Conservation (phyloP, 2,888 invertebrate genomes). For the Sinopyrophorus schimmeli region DNA sequence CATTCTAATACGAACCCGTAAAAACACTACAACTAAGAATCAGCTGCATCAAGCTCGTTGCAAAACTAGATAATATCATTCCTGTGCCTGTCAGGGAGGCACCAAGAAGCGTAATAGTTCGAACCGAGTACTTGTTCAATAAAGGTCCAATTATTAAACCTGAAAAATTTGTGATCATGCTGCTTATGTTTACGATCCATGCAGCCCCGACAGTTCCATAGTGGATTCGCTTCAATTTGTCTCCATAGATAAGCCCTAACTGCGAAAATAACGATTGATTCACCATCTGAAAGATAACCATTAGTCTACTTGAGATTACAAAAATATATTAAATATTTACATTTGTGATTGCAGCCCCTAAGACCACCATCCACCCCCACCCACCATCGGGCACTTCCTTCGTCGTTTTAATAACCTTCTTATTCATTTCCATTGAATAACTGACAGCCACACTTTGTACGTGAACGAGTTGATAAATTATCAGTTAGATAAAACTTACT, state of each 20-base stretch:
- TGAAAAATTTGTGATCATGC: conserved; percentile 66
- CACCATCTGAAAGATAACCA: conserved; percentile 55
- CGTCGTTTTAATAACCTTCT: too few species aligned
- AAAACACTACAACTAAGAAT: conserved; percentile 61
- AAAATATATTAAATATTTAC: conserved; percentile 56
- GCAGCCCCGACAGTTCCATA: conserved; percentile 69
- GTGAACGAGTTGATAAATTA: too few species aligned
- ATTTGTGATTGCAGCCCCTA: conserved; percentile 68
- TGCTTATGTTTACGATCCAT: conserved; percentile 68
- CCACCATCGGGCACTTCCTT: conserved; percentile 65
- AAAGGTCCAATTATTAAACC: conserved; percentile 71
- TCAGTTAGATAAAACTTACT: too few species aligned
- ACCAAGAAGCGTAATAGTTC: conserved; percentile 61
- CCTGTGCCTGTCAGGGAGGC: conserved; percentile 60
- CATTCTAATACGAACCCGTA: conserved; percentile 52
- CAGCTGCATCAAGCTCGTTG: conserved; percentile 59
- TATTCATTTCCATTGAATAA: too few species aligned
- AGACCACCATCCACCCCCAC: conserved; percentile 74
- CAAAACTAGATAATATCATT: conserved; percentile 59
- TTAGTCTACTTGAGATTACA: background rate
- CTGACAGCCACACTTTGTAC: too few species aligned
- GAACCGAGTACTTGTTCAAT: conserved; percentile 61
- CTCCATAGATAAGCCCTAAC: conserved; percentile 71
- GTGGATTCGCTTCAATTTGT: conserved; percentile 65
- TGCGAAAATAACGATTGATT: conserved; percentile 73